Base-by-base conservation (phyloP, 2,113 vertebrate species). In the Lampris incognitus region DNA sequence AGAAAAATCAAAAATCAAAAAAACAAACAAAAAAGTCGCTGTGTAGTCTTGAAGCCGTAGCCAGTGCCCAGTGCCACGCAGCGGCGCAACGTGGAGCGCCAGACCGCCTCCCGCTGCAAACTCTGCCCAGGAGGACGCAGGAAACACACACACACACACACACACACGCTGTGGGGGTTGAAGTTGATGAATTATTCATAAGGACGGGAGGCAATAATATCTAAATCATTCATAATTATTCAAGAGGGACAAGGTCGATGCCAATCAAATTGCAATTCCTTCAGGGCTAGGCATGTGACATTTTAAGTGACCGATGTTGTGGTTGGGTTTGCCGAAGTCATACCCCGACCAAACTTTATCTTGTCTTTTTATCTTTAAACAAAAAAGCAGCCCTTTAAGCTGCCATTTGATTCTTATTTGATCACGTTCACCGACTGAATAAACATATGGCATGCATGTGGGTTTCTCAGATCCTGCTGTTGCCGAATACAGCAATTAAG, bases 221-320 rank as follows among this genome's bases (percentile, higher is more conserved):
- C 77, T 77, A 78, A 92, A 88, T 88, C 74, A 89, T 86, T 91
- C 76, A 89, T 86, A 87, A 88, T 90, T 91, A 91, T 91, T 90
- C 83, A 85, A 69, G 70, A 62, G 83, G 82, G 88, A 85, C 88
- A 81, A 83, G 87, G 87, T 87, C 80, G 76, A 66, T 85, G 89
- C 69, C 87, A 87, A 90, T 93, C 86, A 93, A 86, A 79, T 42
- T 82, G 81, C 75, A 44, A 74, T 89, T 57, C 60, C 54, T 79
- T 46, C 63, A 72, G 69, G 60, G 78, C 69, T 64, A 40, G 40
- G 71, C 67, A 24, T 68, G 13, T 85, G 85, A 74, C 85, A 76
- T 86, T 66, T 59, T 39, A 71, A 57, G 77, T 82, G 85, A 86
- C 86, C 55, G 78, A 88, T 85, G 80, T 69, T 76, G 59, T 58